phyloP scores from a whole-genome alignment of 2,797 vertebrate genomes.

The Helarctos malayanus region DNA sequence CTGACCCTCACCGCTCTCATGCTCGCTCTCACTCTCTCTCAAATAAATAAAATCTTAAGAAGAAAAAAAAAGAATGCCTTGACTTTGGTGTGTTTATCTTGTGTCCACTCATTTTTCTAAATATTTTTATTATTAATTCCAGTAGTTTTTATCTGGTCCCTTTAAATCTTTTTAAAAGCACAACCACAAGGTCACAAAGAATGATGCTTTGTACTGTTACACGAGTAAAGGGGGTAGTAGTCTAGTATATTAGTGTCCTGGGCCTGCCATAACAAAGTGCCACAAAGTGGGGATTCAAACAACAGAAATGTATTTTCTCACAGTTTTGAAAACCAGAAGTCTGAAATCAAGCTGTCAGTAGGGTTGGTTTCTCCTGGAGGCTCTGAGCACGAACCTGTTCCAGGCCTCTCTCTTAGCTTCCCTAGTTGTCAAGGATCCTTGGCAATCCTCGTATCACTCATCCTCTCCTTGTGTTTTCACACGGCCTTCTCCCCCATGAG shows the following conservation, averaged over 20 bases:
- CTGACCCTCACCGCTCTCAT: too few species aligned
- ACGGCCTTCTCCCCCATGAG: neutral
- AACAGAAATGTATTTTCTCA: neutral
- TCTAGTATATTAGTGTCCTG: neutral
- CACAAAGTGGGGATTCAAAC: neutral
- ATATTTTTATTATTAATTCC: neutral
- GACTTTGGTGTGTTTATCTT: neutral
- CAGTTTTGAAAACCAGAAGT: neutral
- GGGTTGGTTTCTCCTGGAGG: neutral
- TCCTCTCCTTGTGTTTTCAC: neutral
- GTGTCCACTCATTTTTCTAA: constrained; percentile 31
- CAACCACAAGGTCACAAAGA: neutral
- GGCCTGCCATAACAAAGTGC: neutral
- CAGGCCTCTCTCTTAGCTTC: neutral
- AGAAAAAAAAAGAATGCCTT: neutral
- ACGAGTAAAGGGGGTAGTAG: neutral
- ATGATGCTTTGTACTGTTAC: neutral
- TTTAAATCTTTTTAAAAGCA: neutral
- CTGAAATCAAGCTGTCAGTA: neutral
- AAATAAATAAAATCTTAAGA: too few species aligned
- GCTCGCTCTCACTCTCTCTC: too few species aligned
- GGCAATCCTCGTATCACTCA: neutral
- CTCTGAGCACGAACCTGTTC: neutral
- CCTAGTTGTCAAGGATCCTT: neutral
- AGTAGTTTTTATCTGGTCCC: neutral